Evolutionary conservation across 2,888 invertebrate species (phyloP).

Genomic region (Cyclophora punctaria): DNA sequence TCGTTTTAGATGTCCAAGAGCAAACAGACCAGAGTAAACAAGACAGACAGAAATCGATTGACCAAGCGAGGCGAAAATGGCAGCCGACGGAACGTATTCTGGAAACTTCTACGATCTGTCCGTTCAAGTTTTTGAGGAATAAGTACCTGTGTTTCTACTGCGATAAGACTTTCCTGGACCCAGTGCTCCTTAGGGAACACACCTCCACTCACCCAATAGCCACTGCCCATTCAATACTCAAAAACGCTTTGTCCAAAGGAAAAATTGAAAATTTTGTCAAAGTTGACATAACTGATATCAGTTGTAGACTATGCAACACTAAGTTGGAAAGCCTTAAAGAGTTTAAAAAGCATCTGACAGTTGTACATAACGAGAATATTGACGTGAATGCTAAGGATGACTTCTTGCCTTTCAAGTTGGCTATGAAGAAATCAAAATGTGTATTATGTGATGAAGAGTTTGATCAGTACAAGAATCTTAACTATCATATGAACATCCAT

Average conservation of each 20-base stretch:
- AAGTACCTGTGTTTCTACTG: slow-evolving; percentile 67
- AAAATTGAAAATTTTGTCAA: slow-evolving; percentile 56
- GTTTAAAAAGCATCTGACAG: not conserved
- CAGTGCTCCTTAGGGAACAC: slow-evolving; percentile 54
- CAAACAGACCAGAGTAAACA: slow-evolving; percentile 17
- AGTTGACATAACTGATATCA: slow-evolving; percentile 55
- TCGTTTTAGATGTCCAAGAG: slow-evolving; percentile 46
- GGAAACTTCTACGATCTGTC: slow-evolving; percentile 61
- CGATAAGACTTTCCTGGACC: slow-evolving; percentile 55
- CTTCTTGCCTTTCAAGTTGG: not conserved
- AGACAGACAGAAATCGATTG: slow-evolving; percentile 10
- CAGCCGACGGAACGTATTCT: slow-evolving; percentile 35
- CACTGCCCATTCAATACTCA: too few species aligned
- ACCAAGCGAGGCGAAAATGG: slow-evolving; percentile 15
- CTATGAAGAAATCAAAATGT: not conserved
- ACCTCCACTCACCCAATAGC: slow-evolving; percentile 38
- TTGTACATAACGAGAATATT: not conserved
- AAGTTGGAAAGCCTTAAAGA: not conserved
- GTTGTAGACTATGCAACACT: slow-evolving; percentile 48
- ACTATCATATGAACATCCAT: not conserved
- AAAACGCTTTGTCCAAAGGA: slow-evolving; percentile 54
- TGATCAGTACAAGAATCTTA: not conserved
- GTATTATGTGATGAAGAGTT: not conserved
- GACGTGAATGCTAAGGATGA: not conserved
- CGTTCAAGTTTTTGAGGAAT: slow-evolving; percentile 62